Percentiles rank a stretch among this genome's conserved stretches.
phyloP scores from a whole-genome alignment of 2,797 vertebrate genomes.

The Poliocrania exsul region DNA sequence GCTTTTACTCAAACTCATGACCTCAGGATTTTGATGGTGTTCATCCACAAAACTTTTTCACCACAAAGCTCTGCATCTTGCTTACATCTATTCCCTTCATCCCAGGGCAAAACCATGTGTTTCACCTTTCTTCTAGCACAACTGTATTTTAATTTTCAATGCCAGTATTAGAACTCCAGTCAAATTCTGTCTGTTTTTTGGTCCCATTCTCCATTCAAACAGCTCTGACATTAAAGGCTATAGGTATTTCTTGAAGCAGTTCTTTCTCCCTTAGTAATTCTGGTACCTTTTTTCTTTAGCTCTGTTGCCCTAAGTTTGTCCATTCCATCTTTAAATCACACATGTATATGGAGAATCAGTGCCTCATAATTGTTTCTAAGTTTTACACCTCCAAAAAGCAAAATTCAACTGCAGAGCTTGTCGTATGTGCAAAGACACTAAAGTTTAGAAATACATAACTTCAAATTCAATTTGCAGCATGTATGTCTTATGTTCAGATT shows the following conservation, averaged over 20 bases:
- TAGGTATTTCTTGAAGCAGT: background rate
- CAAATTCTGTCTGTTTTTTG: background rate
- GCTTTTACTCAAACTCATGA: background rate
- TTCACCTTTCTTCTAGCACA: background rate
- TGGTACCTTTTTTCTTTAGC: background rate
- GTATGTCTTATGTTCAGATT: background rate
- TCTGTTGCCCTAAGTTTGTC: background rate
- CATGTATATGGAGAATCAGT: background rate
- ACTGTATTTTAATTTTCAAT: background rate
- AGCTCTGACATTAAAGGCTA: background rate
- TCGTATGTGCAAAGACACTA: background rate
- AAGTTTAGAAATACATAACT: background rate
- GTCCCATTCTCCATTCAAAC: background rate
- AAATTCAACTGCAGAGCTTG: background rate
- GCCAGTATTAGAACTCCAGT: background rate
- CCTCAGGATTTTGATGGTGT: background rate
- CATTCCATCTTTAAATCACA: background rate
- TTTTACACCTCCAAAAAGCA: background rate
- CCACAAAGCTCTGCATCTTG: background rate
- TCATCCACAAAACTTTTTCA: background rate
- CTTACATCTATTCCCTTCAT: background rate
- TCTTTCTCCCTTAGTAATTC: background rate
- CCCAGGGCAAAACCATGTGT: background rate
- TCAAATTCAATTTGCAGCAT: rapidly evolving
- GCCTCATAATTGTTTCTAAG: background rate